Evolutionary conservation across 2,113 vertebrate species (phyloP), one percentile per base, ranked within the genome.

Genomic region (Syngnathoides biaculeatus): DNA sequence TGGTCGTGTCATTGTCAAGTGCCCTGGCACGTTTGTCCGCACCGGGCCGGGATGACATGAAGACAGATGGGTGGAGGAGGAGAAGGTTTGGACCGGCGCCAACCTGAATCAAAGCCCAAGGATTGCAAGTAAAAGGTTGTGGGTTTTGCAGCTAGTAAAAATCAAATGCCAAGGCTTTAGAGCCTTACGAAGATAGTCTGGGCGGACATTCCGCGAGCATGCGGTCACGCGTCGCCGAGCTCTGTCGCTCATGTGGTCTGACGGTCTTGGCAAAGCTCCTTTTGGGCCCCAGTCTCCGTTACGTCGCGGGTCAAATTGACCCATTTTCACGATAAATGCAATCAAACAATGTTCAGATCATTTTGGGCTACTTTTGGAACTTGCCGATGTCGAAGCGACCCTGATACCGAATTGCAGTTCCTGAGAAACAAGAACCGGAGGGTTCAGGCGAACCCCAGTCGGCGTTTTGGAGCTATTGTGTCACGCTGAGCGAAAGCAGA

Each of bases 121-220:
- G 85, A 88, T 85, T 86, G 74, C 59, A 82, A 71, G 73, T 79
- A 84, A 84, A 86, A 89, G 80, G 74, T 84, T 85, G 72, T 77
- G 64, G 80, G 82, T 80, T 89, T 88, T 86, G 64, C 81, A 79
- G 77, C 69, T 81, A 77, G 80, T 88, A 85, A 88, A 88, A 88
- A 84, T 75, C 81, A 86, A 80, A 88, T 75, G 55, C 71, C 5
- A 0, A 22, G 79, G 83, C 83, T 62, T 89, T 86, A 88, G 79
- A 73, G 84, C 75, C 79, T 82, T 79, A 83, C 71, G 53, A 13
- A 24, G 68, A 80, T 79, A 80, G 76, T 55, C 39, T 71, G 68
- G 2, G 52, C 67, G 68, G 64, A 77, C 38, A 70, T 69, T 56
- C 52, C 5, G 26, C 14, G 24, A 24, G 24, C 65, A 82, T 15